These are phyloP conservation scores for Echinometra lucunter DNA, from an alignment of 53 echinoderm and acorn worm species.

Conservation along the genomic window DNA sequence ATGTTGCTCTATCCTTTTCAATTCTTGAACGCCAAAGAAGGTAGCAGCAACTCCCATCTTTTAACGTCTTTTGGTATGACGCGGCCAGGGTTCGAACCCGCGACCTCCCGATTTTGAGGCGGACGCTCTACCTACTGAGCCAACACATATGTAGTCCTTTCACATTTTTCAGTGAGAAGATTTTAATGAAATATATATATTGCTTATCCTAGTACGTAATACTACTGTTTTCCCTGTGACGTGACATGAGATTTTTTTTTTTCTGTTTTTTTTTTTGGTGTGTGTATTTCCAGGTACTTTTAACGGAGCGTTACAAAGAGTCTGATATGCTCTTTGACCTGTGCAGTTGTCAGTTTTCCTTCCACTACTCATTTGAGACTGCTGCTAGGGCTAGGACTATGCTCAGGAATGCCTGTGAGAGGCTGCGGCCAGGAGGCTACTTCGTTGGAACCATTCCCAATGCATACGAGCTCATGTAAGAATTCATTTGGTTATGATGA, in stretches of 20 bases:
- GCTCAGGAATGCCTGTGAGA: slow-evolving; percentile 95
- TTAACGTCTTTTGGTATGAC: too few species aligned
- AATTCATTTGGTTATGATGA: neutral
- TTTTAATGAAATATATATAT: too few species aligned
- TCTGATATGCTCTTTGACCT: slow-evolving; percentile 84
- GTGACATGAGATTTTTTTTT: neutral
- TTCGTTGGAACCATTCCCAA: slow-evolving; percentile 97
- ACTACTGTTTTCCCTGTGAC: too few species aligned
- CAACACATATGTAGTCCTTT: too few species aligned
- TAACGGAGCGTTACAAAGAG: slow-evolving; percentile 84
- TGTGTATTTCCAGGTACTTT: slow-evolving; percentile 66
- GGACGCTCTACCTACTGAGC: too few species aligned
- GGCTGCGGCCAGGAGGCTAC: slow-evolving; percentile 88
- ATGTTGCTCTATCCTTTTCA: too few species aligned
- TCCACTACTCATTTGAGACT: slow-evolving; percentile 97
- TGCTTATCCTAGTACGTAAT: too few species aligned
- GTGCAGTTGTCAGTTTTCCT: slow-evolving; percentile 95
- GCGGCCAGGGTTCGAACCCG: too few species aligned
- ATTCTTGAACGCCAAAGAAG: too few species aligned
- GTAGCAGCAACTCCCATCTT: too few species aligned
- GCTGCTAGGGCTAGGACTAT: slow-evolving; percentile 87
- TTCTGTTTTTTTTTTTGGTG: neutral
- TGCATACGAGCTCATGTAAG: slow-evolving; percentile 94
- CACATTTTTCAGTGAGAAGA: too few species aligned
- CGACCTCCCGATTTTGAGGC: too few species aligned